phyloP scores from a whole-genome alignment of 2,113 vertebrate genomes.

The Petroica traversi region DNA sequence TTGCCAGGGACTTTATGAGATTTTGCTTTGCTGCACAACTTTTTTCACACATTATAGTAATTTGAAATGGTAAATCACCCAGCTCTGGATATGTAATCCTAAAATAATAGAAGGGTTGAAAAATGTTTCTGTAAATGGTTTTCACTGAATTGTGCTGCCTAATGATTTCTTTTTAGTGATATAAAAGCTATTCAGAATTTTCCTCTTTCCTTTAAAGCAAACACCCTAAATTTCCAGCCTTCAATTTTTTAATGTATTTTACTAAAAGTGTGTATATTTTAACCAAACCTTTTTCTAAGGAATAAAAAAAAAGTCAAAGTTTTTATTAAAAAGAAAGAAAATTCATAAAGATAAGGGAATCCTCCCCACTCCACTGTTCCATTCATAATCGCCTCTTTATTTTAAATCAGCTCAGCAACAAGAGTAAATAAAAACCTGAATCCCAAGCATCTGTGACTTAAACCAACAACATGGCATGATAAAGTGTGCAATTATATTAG shows the following conservation, averaged over 20 bases:
- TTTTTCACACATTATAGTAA: not conserved
- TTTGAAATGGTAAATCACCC: not conserved
- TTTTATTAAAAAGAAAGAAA: not conserved
- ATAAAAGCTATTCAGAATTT: not conserved
- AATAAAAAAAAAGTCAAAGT: not conserved
- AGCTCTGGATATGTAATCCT: not conserved
- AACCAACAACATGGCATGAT: not conserved
- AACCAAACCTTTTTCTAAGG: not conserved
- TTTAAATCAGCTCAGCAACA: not conserved
- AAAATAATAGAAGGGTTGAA: not conserved
- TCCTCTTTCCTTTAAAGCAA: not conserved
- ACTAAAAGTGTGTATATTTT: not conserved
- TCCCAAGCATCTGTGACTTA: not conserved
- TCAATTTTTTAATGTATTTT: not conserved
- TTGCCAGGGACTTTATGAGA: not conserved
- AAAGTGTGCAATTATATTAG: not conserved
- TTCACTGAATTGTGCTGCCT: not conserved
- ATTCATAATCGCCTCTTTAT: not conserved
- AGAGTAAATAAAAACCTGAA: not conserved
- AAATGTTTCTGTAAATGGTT: not conserved
- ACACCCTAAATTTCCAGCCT: not conserved
- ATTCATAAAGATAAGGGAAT: not conserved
- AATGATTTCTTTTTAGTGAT: not conserved
- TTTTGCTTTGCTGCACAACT: not conserved
- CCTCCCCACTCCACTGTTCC: not conserved